Evolutionary conservation across 2,113 vertebrate species (phyloP), one percentile per base, ranked within the genome.

Genomic region (Scomber colias): DNA sequence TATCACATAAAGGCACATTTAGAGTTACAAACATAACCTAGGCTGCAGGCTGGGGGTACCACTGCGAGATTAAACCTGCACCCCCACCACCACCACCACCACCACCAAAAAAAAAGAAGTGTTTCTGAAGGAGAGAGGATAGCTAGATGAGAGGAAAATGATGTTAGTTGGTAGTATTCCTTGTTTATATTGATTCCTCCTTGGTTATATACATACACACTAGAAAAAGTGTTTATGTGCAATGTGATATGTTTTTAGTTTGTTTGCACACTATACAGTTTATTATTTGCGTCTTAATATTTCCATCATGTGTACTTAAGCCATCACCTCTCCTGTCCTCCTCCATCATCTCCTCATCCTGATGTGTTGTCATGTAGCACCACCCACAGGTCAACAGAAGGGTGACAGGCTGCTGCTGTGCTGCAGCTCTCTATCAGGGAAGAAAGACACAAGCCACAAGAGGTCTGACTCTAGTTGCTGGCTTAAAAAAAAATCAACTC

Each of bases 361-460:
- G 73, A 94, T 90, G 92, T 94, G 88, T 96, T 95, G 96, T 96
- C 89, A 95, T 93, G 93, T 90, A 97, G 97, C 97, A 95, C 98
- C 98, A 97, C 96, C 97, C 97, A 94, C 96, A 98, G 98, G 97
- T 96, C 92, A 94, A 46, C 62, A 66, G 75, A 64, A 83, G 90
- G 83, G 35, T 92, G 86, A 90, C 93, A 92, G 21, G 75, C 86
- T 68, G 66, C 86, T 68, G 66, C 5, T 27, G 53, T 62, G 69
- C 75, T 27, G 35, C 74, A 54, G 54, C n/a, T 57, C 61, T 17
- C 54, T 2, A 19, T 61, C 78, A 51, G 24, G 6, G 30, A 75
- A 46, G 76, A 31, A 65, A 84, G 19, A 69, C 46, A 56, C 56
- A 4, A 15, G 35, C 2, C 24, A 27, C 24, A 27, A 27, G 24